Percentiles rank a stretch among this genome's conserved stretches.
Conservation (phyloP, 1,140 invertebrate genomes). For the Matsumurasca onukii region DNA sequence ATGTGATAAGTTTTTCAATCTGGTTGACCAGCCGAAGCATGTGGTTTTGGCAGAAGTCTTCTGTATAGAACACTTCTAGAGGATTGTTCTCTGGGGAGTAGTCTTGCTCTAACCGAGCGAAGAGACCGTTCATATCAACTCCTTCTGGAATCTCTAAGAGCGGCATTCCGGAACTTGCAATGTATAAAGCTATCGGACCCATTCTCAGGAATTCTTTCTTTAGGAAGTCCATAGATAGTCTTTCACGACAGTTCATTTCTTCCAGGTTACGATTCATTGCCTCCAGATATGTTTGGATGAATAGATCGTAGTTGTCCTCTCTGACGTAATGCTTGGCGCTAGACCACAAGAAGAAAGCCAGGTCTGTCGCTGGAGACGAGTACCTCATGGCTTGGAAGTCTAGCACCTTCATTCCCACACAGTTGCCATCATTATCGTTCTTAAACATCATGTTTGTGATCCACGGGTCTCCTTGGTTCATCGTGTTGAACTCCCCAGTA, state of each 20-base stretch:
- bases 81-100: neutral
- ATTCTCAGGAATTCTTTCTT: neutral
- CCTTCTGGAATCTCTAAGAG: neutral
- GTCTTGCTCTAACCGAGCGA: neutral
- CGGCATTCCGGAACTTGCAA: neutral
- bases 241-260: neutral
- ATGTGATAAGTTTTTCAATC: neutral
- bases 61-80: neutral
- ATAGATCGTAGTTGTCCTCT: neutral
- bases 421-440: slow-evolving; percentile 20
- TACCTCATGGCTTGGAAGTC: slow-evolving; percentile 26
- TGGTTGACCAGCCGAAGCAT: neutral
- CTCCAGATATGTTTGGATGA: neutral
- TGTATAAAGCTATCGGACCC: neutral
- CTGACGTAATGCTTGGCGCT: slow-evolving; percentile 13
- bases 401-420: slow-evolving; percentile 17
- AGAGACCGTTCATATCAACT: neutral
- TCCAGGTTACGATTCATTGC: slow-evolving; percentile 1
- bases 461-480: slow-evolving; percentile 41
- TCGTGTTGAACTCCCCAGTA: slow-evolving; percentile 51
- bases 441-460: slow-evolving; percentile 36
- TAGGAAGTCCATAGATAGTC: neutral
- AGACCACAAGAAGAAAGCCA: neutral
- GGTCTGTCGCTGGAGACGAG: neutral
- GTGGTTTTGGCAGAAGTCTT: neutral